Base-by-base conservation (phyloP, 2,888 invertebrate genomes). In the Agonum fuliginosum region DNA sequence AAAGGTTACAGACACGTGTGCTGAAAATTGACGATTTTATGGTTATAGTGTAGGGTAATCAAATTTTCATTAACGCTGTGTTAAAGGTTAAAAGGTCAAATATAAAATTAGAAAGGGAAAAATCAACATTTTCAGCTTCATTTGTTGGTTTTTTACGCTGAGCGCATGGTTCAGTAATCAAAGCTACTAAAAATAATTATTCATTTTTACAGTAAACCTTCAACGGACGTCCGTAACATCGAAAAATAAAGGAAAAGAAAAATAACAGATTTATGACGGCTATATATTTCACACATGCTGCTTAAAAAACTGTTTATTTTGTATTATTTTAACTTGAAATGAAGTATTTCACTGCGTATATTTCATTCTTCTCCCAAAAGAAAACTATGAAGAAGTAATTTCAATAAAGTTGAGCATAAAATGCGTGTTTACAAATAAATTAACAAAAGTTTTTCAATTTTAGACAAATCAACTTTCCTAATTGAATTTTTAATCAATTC, bases 161-260 rank as follows among this genome's bases (percentile, higher is more conserved):
- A 65, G 6, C 17, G 46, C 69, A 46, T n/a, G 58, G 27, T 41
- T n/a, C 24, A 69, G 22, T 69, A 69, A 69, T 69, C 69, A 69
- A 69, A 69, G 69, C 14, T 14, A 14, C 58, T 69, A 69, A 69
- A 69, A 69, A 69, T 69, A 69, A 43, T 14, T n/a, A 6, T 20
- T 46, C 22, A 22, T 41, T 37, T 69, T 69, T n/a, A 41, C 54
- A 22, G 20, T 24, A 54, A 24, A 10, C 37, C 2, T n/a, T 2
- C 12, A 12, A 37, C 37, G 22, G 54, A 62, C 14, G 30, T 12
- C 19, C 2, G 62, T 67, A 14, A 34, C 8, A 65, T 20, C 14
- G 6, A 65, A 67, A 67, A 67, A 3, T 20, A 34, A 34, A 65
- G 14, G 67, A 20, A 67, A 6, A 37, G 0, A 24, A 22, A 54